phyloP scores from a whole-genome alignment of 2,113 vertebrate genomes.

The Nansenia antarctica region DNA sequence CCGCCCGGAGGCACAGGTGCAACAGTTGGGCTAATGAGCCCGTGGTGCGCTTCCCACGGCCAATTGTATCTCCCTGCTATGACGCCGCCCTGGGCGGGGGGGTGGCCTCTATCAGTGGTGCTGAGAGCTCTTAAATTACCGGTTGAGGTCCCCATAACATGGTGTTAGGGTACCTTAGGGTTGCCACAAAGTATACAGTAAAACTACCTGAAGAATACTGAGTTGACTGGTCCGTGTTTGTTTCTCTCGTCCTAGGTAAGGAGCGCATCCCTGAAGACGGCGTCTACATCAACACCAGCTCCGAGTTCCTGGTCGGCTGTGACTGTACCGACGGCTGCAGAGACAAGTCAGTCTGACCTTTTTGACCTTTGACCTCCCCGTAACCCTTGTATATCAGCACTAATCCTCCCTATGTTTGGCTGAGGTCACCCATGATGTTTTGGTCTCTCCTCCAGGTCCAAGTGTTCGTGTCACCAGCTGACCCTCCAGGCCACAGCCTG shows the following conservation, averaged over 20 bases:
- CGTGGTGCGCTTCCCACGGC: too few species aligned
- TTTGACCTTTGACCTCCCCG: not conserved
- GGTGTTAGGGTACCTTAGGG: too few species aligned
- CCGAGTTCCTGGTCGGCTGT: constrained; percentile 93
- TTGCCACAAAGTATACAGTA: too few species aligned
- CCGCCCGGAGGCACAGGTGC: too few species aligned
- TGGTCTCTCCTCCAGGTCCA: constrained; percentile 78
- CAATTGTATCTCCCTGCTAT: too few species aligned
- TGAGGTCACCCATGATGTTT: not conserved
- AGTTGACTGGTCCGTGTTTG: not conserved
- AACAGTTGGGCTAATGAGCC: too few species aligned
- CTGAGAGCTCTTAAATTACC: too few species aligned
- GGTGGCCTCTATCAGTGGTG: too few species aligned
- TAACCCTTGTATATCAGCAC: not conserved
- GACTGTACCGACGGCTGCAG: constrained; percentile 93
- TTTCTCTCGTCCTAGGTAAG: constrained; percentile 64
- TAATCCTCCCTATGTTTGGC: not conserved
- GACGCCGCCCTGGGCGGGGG: too few species aligned
- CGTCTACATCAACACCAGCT: constrained; percentile 91
- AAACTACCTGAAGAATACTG: not conserved
- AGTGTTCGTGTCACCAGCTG: constrained; percentile 94
- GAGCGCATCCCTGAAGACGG: constrained; percentile 93
- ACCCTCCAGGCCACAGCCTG: constrained; percentile 92
- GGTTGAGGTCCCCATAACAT: too few species aligned
- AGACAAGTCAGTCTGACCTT: constrained; percentile 88